Evolutionary conservation across 2,113 vertebrate species (phyloP), one percentile per base, ranked within the genome.

Genomic region (Panthera uncia): DNA sequence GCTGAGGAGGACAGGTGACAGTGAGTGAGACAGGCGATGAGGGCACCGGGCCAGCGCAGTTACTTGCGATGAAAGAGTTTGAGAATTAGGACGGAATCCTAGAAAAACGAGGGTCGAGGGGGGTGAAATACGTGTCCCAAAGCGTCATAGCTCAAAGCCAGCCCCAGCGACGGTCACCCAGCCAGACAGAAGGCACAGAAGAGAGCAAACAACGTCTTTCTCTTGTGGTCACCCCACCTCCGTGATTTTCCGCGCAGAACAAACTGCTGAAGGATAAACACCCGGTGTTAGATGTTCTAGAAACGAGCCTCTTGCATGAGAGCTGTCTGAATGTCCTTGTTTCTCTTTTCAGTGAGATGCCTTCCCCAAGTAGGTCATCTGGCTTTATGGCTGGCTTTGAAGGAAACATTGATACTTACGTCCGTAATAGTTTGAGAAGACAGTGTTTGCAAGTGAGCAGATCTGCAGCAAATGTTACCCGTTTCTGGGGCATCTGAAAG

Each of bases 381-480:
- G 84, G 21, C 45, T 82, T 85, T 87, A 55, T 48, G n/a, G 69
- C 73, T 89, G 68, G 0, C 83, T 90, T 19, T 68, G 63, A 71
- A 86, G 74, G 95, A 87, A n/a, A 89, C 61, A 36, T 19, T 13
- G 45, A 83, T 23, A 36, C 38, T 92, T 66, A 50, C 3, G 13
- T 18, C 29, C 25, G 33, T 31, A 68, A 90, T 73, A 25, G n/a
- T 92, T 50, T 80, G 93, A 65, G 95, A 74, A 88, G 83, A 73
- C n/a, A 69, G 57, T 61, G 87, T 87, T 83, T 96, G 48, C 91
- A 83, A 94, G 79, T 74, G 73, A 69, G 83, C 41, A 63, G 73
- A 89, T 65, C 36, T 71, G 45, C 13, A 21, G 71, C 81, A 68
- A 45, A n/a, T 57, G 31, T 15, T 29, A 52, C 3, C 29, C 3